Conservation (phyloP, 2,888 invertebrate species). For the Erannis defoliaria region DNA sequence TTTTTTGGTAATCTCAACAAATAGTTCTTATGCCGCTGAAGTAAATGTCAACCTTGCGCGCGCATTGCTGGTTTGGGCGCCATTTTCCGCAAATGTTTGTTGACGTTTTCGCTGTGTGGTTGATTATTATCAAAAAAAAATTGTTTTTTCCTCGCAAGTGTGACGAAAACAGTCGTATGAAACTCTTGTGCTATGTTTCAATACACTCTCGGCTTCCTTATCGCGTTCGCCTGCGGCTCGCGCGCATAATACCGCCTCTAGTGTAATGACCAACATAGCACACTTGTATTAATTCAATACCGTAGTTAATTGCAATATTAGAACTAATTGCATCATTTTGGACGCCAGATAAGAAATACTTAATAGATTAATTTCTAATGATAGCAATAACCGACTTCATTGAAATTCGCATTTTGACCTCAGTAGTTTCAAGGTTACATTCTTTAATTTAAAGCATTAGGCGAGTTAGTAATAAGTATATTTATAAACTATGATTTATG, state of each 20-base stretch:
- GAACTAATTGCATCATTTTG: constrained; percentile 19
- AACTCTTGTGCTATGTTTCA: too few relatives aligned
- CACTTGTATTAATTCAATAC: constrained; percentile 40
- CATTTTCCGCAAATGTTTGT: too few relatives aligned
- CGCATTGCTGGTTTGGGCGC: too few relatives aligned
- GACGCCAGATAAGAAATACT: constrained; percentile 8
- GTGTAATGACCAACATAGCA: constrained; percentile 25
- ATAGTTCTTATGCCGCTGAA: too few relatives aligned
- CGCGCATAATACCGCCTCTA: neutral
- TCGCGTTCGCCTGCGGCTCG: too few relatives aligned
- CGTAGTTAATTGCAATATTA: constrained; percentile 15
- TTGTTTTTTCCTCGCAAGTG: too few relatives aligned
- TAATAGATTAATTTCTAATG: constrained; percentile 1
- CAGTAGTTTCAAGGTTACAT: neutral
- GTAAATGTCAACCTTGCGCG: too few relatives aligned
- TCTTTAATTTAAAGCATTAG: neutral
- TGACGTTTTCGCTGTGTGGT: too few relatives aligned
- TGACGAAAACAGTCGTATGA: too few relatives aligned
- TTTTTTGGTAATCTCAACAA: too few relatives aligned
- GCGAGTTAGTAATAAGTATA: neutral
- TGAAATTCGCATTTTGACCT: constrained; percentile 7
- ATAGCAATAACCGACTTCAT: constrained; percentile 4
- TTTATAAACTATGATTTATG: neutral
- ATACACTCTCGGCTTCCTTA: too few relatives aligned
- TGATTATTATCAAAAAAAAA: too few relatives aligned